Evolutionary conservation across 2,888 invertebrate genomes (phyloP).

Genomic region (Atrina japonica): DNA sequence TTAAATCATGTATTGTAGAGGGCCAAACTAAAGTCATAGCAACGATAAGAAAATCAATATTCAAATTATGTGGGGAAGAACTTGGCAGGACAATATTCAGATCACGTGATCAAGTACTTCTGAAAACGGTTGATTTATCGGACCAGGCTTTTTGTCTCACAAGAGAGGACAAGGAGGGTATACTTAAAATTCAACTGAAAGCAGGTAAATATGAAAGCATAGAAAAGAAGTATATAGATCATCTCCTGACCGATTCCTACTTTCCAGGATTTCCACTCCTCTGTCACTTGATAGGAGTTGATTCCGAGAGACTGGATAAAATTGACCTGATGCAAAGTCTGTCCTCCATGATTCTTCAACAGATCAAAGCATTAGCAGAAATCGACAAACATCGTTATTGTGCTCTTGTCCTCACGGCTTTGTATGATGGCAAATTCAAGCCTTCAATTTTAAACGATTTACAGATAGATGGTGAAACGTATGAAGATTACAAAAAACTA

Average conservation of each 20-base stretch:
- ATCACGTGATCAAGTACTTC: background rate
- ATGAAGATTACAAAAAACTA: background rate
- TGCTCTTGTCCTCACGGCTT: background rate
- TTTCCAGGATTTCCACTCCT: constrained; percentile 13
- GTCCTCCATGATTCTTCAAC: background rate
- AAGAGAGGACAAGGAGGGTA: constrained; percentile 4
- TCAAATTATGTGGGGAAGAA: background rate
- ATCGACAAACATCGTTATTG: background rate
- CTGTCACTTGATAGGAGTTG: constrained; percentile 5
- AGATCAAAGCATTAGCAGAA: background rate
- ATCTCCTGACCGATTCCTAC: background rate
- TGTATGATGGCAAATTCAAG: constrained; percentile 14
- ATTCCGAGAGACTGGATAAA: background rate
- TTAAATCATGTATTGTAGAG: background rate
- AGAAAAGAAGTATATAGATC: background rate
- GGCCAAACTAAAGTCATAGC: constrained; percentile 8
- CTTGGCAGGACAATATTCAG: constrained; percentile 1
- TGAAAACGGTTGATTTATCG: background rate
- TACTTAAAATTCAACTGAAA: background rate
- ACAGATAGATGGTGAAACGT: no score
- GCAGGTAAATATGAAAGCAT: background rate
- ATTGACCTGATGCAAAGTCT: background rate
- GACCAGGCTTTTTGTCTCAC: no score
- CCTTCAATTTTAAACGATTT: background rate
- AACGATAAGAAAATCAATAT: constrained; percentile 7